Base-by-base conservation (phyloP, 2,888 invertebrate species). In the Erebia palarica region DNA sequence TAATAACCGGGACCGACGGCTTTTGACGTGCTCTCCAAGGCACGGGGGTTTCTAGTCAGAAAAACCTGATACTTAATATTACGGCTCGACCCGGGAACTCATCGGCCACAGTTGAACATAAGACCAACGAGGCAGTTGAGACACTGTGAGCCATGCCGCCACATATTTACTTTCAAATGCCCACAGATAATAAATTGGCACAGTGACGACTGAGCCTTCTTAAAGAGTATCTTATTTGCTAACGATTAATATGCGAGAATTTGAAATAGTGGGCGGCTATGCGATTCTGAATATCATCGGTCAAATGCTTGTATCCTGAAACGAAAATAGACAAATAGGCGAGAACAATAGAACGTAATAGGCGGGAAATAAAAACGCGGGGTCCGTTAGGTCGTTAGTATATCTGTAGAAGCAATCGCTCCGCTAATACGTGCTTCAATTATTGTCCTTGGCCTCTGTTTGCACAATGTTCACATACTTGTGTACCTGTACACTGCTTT, bases 381-480 rank as follows among this genome's bases (percentile, higher is more conserved):
- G 61, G 76, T 72, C 71, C 60, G 58, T 63, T 68, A 72, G 73
- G 75, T 73, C 76, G 74, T 71, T 75, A 68, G 75, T 75, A 21
- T 82, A 83, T 86, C 84, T 78, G 75, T 73, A 73, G 72, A 74
- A 78, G 75, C 78, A 78, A 86, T 85, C 84, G 71, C 70, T 75
- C 66, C 76, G 79, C 81, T 81, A 83, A 84, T 84, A 78, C 81
- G 76, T 78, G 75, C 74, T 79, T 80, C 80, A 75, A 79, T 79
- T 83, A 79, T 79, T 83, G 85, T 84, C 87, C 86, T 87, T 86
- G 86, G 82, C 83, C 81, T 79, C 79, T 80, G 81, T 81, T 83
- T 79, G 76, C 70, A 68, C 59, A 71, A 69, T 70, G 69, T 70
- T 55, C 66, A 58, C 66, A 67, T 67, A 66, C 68, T 71, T 65